A percentile compares a stretch with the other conserved stretches of the same genome.
These are phyloP conservation scores for Oryzias woworae DNA, from an alignment of 2,113 vertebrate genomes.

Conservation along the genomic window DNA sequence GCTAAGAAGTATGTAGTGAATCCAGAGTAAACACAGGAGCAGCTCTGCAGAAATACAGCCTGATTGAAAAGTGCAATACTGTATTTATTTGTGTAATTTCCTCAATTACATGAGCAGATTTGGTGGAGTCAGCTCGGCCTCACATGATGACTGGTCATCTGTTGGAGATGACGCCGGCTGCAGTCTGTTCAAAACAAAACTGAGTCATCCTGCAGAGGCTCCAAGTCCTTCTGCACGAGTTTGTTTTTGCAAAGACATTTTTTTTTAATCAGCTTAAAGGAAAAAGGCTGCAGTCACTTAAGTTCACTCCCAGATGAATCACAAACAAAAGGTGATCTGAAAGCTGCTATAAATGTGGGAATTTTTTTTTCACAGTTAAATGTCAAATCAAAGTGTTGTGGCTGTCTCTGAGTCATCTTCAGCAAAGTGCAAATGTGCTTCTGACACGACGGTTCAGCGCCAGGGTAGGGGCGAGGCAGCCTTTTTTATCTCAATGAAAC, in stretches of 20 bases:
- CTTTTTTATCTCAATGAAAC: constrained; percentile 64
- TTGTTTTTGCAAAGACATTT: neutral
- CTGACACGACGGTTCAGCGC: constrained; percentile 32
- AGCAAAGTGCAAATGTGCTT: constrained; percentile 28
- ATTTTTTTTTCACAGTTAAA: too few species aligned
- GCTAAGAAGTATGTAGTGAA: too few species aligned
- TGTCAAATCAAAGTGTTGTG: neutral
- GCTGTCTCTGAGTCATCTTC: constrained; percentile 18
- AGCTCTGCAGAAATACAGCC: neutral
- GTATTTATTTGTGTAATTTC: constrained; percentile 23
- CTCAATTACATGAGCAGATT: constrained; percentile 14
- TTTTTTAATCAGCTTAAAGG: neutral
- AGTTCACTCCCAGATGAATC: neutral
- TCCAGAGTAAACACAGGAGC: constrained; percentile 8
- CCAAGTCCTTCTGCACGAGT: constrained; percentile 5
- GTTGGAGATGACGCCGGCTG: constrained; percentile 25
- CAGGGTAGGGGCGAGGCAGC: constrained; percentile 27
- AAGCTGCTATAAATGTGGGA: too few species aligned
- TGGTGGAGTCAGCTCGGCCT: constrained; percentile 23
- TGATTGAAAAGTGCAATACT: constrained; percentile 15
- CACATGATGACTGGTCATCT: constrained; percentile 45
- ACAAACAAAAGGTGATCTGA: too few species aligned
- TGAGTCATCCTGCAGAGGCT: constrained; percentile 28
- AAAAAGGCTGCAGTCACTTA: neutral
- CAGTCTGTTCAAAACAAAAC: constrained; percentile 33